These are phyloP conservation scores for Montipora sp. DNA, from an alignment of 64 coral and sea anemone species.

Conservation along the genomic window DNA sequence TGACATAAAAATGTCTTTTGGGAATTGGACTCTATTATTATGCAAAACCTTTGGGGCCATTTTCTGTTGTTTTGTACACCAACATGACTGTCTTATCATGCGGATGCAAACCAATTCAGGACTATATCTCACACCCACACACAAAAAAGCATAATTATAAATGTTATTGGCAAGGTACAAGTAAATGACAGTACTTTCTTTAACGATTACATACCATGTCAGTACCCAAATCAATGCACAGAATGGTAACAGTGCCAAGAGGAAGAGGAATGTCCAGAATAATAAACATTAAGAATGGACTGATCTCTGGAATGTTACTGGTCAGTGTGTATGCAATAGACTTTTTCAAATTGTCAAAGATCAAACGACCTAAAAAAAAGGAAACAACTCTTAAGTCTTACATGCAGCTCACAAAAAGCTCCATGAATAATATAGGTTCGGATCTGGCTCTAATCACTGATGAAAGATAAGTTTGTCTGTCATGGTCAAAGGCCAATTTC, in stretches of 20 bases:
- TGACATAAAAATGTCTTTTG: no score
- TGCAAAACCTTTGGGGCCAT: no score
- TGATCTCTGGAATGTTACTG: constrained; percentile 99
- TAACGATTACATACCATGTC: constrained; percentile 75
- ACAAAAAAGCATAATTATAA: neutral
- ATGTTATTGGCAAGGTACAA: neutral
- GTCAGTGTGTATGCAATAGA: constrained; percentile 99
- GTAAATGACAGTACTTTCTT: neutral
- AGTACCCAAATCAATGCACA: constrained; percentile 97
- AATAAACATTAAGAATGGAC: constrained; percentile 89
- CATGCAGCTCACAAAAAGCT: neutral
- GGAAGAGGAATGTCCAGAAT: constrained; percentile 84
- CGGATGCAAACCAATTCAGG: no score
- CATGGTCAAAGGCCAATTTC: no score
- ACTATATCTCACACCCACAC: neutral
- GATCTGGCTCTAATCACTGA: no score
- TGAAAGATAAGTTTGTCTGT: no score
- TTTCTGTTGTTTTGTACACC: no score
- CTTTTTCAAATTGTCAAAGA: constrained; percentile 98
- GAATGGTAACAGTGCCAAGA: constrained; percentile 93
- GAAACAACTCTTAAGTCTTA: neutral
- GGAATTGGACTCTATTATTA: no score
- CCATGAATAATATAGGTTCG: no score
- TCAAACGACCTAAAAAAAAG: constrained; percentile 67
- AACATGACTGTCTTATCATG: no score